Evolutionary conservation across 2,113 vertebrate species (phyloP), one percentile per base, ranked within the genome.

Genomic region (Bubalus kerabau): DNA sequence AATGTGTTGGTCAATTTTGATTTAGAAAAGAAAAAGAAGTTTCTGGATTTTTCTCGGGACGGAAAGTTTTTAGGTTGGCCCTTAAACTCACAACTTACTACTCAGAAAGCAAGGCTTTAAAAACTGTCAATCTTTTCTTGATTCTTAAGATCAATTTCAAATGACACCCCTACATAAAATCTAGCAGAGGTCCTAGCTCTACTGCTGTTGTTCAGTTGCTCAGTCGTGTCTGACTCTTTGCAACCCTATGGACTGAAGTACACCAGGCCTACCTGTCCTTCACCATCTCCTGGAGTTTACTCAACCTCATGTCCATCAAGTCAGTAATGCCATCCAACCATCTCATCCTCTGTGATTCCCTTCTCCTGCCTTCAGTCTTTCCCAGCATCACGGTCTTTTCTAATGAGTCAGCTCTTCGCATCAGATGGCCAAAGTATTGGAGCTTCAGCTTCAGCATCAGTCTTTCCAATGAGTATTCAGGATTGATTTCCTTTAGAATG

Each of bases 1-100:
- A 62, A 96, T 85, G 74, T 85, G 67, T 80, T 46, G 21, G 21
- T 46, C 57, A 60, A 56, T 46, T 94, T 91, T 92, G 5, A 91
- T 64, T 95, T 81, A 46, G 23, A 67, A 96, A 94, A 82, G 28
- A 90, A 80, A 43, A 4, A 59, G 26, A 92, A 85, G 52, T 82
- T 82, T 87, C 74, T 94, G 43, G 56, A 30, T 95, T 92, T 91
- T 76, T 86, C 26, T 87, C 50, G 60, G 30, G 36, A 74, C 52
- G 23, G 17, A 48, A 92, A 89, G 21, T 15, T 86, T 96, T 92
- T 74, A 93, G 32, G 23, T 52, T 92, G 26, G 12, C 12, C 67
- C 54, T 91, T 74, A 74, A 57, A 85, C n/a, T 96, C 11, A 50
- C 64, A 7, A 67, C 32, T 74, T 62, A 74, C 8, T 12, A 91